These are phyloP conservation scores for Hylaea fasciaria DNA, from an alignment of 2,888 invertebrate genomes.

Conservation along the genomic window DNA sequence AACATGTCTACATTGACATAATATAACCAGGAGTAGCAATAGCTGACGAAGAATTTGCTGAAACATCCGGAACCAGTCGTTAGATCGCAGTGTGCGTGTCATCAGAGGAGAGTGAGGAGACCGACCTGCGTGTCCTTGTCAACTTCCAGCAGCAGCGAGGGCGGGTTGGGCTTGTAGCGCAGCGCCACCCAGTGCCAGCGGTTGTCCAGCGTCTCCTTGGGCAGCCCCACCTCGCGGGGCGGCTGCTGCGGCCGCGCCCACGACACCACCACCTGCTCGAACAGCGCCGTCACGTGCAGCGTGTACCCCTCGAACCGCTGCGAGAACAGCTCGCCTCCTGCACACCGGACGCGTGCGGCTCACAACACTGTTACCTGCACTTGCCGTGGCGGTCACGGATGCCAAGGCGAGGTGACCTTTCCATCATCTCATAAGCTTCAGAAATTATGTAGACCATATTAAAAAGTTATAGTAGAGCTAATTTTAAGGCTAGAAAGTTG, in stretches of 20 bases:
- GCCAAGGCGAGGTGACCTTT: too few relatives aligned
- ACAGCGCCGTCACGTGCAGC: conserved; percentile 85
- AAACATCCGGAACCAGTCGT: too few relatives aligned
- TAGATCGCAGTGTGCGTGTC: too few relatives aligned
- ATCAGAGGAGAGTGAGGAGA: neutral
- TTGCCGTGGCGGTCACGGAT: too few relatives aligned
- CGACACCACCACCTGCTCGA: conserved; percentile 85
- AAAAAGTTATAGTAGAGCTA: too few relatives aligned
- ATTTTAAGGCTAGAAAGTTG: too few relatives aligned
- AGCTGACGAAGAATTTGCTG: too few relatives aligned
- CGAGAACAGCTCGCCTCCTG: conserved; percentile 89
- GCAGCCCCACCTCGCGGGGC: conserved; percentile 86
- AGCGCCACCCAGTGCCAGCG: conserved; percentile 91
- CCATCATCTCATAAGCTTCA: too few relatives aligned
- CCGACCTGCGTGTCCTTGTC: conserved; percentile 71
- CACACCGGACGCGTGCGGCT: neutral
- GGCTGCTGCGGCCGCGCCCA: conserved; percentile 82
- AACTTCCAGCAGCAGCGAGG: conserved; percentile 72
- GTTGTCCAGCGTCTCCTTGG: conserved; percentile 90
- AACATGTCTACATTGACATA: too few relatives aligned
- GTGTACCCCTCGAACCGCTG: conserved; percentile 88
- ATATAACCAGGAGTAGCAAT: too few relatives aligned
- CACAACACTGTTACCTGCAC: neutral
- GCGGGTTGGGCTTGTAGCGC: conserved; percentile 81
- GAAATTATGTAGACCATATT: too few relatives aligned